A percentile compares a stretch with the other conserved stretches of the same genome.
phyloP scores from a whole-genome alignment of 2,113 vertebrate species.

The Pelmatolapia mariae region DNA sequence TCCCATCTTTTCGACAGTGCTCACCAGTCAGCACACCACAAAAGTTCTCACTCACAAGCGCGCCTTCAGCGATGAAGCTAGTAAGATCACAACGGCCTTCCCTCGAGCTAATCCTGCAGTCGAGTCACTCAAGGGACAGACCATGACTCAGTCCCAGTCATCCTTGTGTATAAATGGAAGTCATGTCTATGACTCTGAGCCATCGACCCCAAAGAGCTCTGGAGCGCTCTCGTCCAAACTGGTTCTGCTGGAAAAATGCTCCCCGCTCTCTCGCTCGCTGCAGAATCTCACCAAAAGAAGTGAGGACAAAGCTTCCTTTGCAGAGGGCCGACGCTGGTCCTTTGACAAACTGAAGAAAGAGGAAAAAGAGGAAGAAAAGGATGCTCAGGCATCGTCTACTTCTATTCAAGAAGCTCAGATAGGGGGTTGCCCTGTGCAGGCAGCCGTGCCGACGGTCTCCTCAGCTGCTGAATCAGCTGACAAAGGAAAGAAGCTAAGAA shows the following conservation, averaged over 20 bases:
- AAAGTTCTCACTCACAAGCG: slow-evolving; percentile 84
- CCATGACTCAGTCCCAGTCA: slow-evolving; percentile 76
- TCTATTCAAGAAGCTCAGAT: slow-evolving; percentile 36
- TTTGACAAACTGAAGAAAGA: slow-evolving; percentile 74
- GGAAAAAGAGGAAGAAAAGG: slow-evolving; percentile 60
- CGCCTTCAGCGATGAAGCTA: slow-evolving; percentile 86
- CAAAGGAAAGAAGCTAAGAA: slow-evolving; percentile 74
- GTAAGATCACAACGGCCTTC: slow-evolving; percentile 58
- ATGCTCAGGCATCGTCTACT: slow-evolving; percentile 30
- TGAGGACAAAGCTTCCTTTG: slow-evolving; percentile 62
- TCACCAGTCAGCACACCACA: slow-evolving; percentile 71
- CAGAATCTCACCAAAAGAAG: slow-evolving; percentile 70
- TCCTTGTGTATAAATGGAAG: slow-evolving; percentile 95
- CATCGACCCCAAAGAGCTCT: slow-evolving; percentile 41
- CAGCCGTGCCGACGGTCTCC: slow-evolving; percentile 27
- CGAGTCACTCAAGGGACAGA: slow-evolving; percentile 75
- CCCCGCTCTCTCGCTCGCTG: slow-evolving; percentile 70
- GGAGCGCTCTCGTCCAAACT: slow-evolving; percentile 54
- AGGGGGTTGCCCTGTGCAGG: slow-evolving; percentile 59
- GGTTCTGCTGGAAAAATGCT: slow-evolving; percentile 69
- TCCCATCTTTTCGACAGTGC: slow-evolving; percentile 37
- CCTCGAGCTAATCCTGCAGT: slow-evolving; percentile 51
- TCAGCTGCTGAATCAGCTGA: slow-evolving; percentile 17
- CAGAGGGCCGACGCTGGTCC: slow-evolving; percentile 56
- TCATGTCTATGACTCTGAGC: slow-evolving; percentile 83